Evolutionary conservation across 2,113 vertebrate species (phyloP).

Genomic region (Oryzias celebensis): DNA sequence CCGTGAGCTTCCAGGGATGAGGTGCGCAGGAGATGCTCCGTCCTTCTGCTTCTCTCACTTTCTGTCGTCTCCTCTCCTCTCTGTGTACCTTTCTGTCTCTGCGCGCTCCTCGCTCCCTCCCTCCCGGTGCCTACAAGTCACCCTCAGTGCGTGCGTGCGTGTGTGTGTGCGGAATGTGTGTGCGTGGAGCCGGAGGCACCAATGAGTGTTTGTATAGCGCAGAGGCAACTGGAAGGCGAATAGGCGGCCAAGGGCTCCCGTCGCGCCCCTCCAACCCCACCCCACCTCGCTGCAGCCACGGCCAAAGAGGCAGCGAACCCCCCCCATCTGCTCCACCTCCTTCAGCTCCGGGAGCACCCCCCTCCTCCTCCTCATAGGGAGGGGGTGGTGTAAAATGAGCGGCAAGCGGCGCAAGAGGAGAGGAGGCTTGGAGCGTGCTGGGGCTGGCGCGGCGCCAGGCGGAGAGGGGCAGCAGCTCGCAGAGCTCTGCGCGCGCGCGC

Average conservation of each 20-base stretch:
- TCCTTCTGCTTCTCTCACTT: slow-evolving; percentile 55
- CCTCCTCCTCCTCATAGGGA: slow-evolving; percentile 23
- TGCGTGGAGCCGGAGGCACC: slow-evolving; percentile 78
- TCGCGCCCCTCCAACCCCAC: slow-evolving; percentile 51
- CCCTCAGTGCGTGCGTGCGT: slow-evolving; percentile 74
- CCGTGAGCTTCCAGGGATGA: slow-evolving; percentile 38
- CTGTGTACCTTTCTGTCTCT: slow-evolving; percentile 65
- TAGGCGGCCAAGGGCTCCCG: slow-evolving; percentile 66
- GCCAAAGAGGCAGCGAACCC: slow-evolving; percentile 38
- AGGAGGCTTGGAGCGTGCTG: slow-evolving; percentile 67
- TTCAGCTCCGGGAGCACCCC: slow-evolving; percentile 54
- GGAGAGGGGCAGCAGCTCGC: slow-evolving; percentile 17
- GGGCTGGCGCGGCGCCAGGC: slow-evolving; percentile 52
- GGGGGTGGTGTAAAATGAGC: slow-evolving; percentile 64
- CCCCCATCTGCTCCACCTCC: slow-evolving; percentile 53
- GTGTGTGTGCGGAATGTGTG: slow-evolving; percentile 47
- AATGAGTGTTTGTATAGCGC: slow-evolving; percentile 92
- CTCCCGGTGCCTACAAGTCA: slow-evolving; percentile 64
- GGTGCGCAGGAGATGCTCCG: slow-evolving; percentile 65
- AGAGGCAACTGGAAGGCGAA: slow-evolving; percentile 77
- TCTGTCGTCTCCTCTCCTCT: slow-evolving; percentile 56
- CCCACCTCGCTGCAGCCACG: slow-evolving; percentile 44
- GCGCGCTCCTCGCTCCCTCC: slow-evolving; percentile 26
- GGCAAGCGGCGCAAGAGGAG: slow-evolving; percentile 61
- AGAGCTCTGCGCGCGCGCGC: slow-evolving; percentile 50